Conservation (phyloP, 2,113 vertebrate genomes). For the Triplophysa dalaica region DNA sequence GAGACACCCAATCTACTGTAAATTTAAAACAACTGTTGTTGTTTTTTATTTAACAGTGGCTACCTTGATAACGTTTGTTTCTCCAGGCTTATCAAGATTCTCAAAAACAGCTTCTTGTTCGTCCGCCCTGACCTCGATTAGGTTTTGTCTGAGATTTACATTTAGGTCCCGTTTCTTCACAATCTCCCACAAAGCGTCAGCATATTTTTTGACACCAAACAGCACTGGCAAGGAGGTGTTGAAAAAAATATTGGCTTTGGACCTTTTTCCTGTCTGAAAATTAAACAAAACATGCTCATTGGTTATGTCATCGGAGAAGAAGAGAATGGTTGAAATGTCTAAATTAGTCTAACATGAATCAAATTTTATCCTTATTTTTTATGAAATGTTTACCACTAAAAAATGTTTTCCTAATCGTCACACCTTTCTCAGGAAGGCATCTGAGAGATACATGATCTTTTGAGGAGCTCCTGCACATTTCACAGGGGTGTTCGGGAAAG, state of each 20-base stretch:
- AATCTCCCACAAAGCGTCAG: slow-evolving; percentile 84
- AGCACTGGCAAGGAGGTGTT: slow-evolving; percentile 89
- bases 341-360: background rate
- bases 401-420: background rate
- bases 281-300: slow-evolving; percentile 29
- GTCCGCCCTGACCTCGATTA: slow-evolving; percentile 89
- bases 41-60: background rate
- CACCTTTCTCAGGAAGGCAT: slow-evolving; percentile 90
- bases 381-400: background rate
- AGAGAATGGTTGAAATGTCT: background rate
- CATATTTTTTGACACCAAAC: slow-evolving; percentile 94
- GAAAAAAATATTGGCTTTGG: slow-evolving; percentile 88
- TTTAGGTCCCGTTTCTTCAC: slow-evolving; percentile 78
- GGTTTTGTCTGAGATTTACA: slow-evolving; percentile 85
- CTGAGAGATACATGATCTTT: slow-evolving; percentile 97
- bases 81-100: slow-evolving; percentile 87
- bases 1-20: slow-evolving; percentile 8
- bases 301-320: no score
- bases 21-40: background rate
- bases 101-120: slow-evolving; percentile 93
- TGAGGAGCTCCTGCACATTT: slow-evolving; percentile 97
- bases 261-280: slow-evolving; percentile 81
- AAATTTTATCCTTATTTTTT: background rate
- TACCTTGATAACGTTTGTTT: slow-evolving; percentile 83
- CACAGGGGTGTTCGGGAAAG: slow-evolving; percentile 90